Evolutionary conservation across 2,113 vertebrate species (phyloP).

Genomic region (Numida meleagris): DNA sequence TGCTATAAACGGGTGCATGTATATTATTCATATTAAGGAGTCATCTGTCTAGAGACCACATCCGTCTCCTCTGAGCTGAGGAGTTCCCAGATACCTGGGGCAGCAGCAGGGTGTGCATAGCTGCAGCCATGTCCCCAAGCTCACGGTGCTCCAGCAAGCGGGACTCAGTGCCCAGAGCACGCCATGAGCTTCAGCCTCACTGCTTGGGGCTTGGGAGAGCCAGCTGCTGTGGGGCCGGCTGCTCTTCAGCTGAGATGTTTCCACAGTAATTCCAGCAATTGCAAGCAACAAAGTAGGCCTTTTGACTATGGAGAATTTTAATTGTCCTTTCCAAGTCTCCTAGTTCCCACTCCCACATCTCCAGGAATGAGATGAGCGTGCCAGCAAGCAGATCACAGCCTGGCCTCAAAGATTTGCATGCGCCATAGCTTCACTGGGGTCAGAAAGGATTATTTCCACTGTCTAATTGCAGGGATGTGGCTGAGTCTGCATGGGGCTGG

Average conservation of each 20-base stretch:
- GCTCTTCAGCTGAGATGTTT: not conserved
- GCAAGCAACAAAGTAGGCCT: not conserved
- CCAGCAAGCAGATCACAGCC: not conserved
- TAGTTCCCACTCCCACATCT: not conserved
- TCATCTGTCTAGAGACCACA: not conserved
- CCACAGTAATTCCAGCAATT: not conserved
- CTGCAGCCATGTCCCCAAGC: not conserved
- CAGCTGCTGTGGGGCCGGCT: not conserved
- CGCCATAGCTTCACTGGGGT: not conserved
- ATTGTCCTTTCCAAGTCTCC: not conserved
- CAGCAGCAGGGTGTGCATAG: not conserved
- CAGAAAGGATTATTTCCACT: not conserved
- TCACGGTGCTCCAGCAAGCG: not conserved
- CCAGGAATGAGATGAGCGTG: not conserved
- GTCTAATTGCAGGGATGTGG: not conserved
- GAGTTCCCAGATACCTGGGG: not conserved
- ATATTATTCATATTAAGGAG: slow-evolving; percentile 24
- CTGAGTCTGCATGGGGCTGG: not conserved
- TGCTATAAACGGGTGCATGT: slow-evolving; percentile 20
- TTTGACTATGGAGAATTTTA: not conserved
- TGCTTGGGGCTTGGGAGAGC: rapidly evolving
- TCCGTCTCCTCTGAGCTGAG: not conserved
- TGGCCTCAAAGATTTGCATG: not conserved
- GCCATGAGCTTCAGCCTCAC: not conserved
- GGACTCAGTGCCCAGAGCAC: not conserved